Evolutionary conservation across 2,888 invertebrate genomes (phyloP).

Genomic region (Invenusta paracnida): DNA sequence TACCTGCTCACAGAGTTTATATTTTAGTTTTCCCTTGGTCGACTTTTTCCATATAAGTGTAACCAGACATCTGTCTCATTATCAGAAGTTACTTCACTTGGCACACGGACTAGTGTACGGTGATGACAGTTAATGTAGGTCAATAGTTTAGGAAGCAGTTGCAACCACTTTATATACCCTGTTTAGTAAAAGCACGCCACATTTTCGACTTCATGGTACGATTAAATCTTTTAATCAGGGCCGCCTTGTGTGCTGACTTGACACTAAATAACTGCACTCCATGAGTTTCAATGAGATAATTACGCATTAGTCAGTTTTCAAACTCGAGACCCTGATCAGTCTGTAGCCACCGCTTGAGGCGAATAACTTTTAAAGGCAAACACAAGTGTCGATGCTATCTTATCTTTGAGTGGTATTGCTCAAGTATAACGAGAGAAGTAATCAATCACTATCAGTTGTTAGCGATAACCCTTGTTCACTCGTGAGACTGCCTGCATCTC

Average conservation of each 20-base stretch:
- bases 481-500: neutral
- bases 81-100: neutral
- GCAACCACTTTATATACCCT: neutral
- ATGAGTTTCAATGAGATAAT: neutral
- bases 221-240: neutral
- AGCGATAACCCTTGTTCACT: neutral
- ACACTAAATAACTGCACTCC: neutral
- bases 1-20: neutral
- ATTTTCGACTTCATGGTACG: neutral
- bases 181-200: slow-evolving; percentile 7
- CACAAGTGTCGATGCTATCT: neutral
- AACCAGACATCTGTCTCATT: slow-evolving; percentile 13
- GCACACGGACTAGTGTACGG: neutral
- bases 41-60: neutral
- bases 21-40: neutral
- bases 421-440: neutral
- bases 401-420: slow-evolving; percentile 9
- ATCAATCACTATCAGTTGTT: neutral
- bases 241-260: neutral
- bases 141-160: neutral
- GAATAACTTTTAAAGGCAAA: neutral
- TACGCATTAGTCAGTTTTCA: neutral
- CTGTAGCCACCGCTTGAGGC: neutral
- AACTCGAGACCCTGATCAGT: slow-evolving; percentile 25
- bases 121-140: slow-evolving; percentile 3